Conservation (phyloP, 1,140 invertebrate genomes). For the Carcinoscorpius rotundicauda region DNA sequence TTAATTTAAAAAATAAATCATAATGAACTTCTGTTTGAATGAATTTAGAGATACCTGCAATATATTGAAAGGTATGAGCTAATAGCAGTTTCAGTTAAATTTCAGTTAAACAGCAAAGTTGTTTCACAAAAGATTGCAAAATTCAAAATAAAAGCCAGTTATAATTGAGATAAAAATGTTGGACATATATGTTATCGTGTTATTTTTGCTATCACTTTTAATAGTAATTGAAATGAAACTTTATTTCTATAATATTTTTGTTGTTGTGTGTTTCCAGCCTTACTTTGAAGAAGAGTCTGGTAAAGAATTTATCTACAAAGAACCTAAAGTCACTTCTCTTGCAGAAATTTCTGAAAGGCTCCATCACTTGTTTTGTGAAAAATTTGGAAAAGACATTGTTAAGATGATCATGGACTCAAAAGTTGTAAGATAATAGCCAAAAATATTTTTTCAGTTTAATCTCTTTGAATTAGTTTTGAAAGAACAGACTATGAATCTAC, state of each 20-base stretch:
- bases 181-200: slow-evolving; percentile 4
- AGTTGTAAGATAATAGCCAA: slow-evolving; percentile 31
- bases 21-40: no score
- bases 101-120: no score
- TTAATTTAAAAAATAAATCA: no score
- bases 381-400: slow-evolving; percentile 67
- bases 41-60: no score
- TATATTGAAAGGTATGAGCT: no score
- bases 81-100: no score
- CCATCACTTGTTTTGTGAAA: slow-evolving; percentile 54
- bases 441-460: neutral
- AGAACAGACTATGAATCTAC: no score
- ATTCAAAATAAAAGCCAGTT: no score
- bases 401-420: slow-evolving; percentile 87
- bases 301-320: slow-evolving; percentile 88
- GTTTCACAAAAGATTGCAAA: no score
- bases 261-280: slow-evolving; percentile 50
- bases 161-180: neutral
- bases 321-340: slow-evolving; percentile 84
- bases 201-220: slow-evolving; percentile 2
- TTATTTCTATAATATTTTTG: slow-evolving; percentile 26
- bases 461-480: no score
- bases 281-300: slow-evolving; percentile 86
- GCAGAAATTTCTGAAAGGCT: slow-evolving; percentile 82
- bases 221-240: neutral